A percentile compares a stretch with the other conserved stretches of the same genome.
Conservation (phyloP, 92 coral and sea anemone genomes). For the Zoanthus solanderi region DNA sequence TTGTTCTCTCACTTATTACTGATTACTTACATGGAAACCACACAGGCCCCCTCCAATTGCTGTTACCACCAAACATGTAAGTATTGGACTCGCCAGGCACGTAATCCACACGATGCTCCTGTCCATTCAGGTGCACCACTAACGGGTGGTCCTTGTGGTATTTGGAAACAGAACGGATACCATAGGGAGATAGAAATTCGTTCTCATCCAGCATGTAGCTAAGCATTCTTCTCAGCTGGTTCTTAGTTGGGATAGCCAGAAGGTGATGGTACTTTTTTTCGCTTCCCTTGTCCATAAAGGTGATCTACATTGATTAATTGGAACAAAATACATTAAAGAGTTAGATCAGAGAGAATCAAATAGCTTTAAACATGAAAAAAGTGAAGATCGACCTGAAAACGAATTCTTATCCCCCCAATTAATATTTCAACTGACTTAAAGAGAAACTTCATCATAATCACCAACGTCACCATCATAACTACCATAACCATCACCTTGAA, state of each 20-base stretch:
- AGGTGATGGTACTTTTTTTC: slow-evolving; percentile 83
- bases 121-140: slow-evolving; percentile 71
- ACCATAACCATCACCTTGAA: too few species aligned
- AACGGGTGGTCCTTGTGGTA: slow-evolving; percentile 92
- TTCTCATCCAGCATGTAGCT: slow-evolving; percentile 88
- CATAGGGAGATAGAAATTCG: slow-evolving; percentile 97
- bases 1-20: too few species aligned
- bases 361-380: too few species aligned
- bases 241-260: slow-evolving; percentile 94
- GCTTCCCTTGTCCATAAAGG: slow-evolving; percentile 81
- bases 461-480: too few species aligned
- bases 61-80: slow-evolving; percentile 96
- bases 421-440: too few species aligned
- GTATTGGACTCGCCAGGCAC: slow-evolving; percentile 97
- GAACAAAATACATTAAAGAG: not conserved
- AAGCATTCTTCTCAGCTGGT: slow-evolving; percentile 87
- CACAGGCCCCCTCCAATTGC: slow-evolving; percentile 99
- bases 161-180: slow-evolving; percentile 92
- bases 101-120: slow-evolving; percentile 82
- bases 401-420: too few species aligned
- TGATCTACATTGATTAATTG: slow-evolving; percentile 57
- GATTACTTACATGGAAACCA: slow-evolving; percentile 92
- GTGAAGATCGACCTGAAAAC: too few species aligned
- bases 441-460: too few species aligned
- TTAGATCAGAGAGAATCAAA: not conserved